Conservation (phyloP, 2,888 invertebrate species). For the Diplazon laetatorius region DNA sequence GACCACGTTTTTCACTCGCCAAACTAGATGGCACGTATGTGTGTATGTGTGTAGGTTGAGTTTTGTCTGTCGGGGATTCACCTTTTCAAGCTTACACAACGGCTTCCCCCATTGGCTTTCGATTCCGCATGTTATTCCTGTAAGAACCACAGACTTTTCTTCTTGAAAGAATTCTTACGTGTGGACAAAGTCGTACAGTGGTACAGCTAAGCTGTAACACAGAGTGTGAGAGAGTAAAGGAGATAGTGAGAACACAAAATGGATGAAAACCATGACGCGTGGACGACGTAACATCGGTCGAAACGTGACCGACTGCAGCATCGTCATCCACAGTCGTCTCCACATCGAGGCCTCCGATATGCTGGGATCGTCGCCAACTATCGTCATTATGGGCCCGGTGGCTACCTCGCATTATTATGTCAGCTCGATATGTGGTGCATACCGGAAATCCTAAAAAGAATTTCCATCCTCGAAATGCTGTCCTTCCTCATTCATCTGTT, state of each 20-base stretch:
- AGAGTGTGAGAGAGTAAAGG: constrained; percentile 15
- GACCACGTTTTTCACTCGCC: constrained; percentile 50
- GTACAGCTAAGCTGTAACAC: neutral
- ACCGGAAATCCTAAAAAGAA: constrained; percentile 73
- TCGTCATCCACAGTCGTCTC: neutral
- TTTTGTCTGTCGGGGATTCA: constrained; percentile 46
- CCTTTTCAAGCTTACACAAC: constrained; percentile 22
- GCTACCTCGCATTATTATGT: constrained; percentile 70
- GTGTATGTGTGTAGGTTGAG: constrained; percentile 16
- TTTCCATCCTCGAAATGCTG: too few relatives aligned
- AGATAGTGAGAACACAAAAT: neutral
- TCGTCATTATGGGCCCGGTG: constrained; percentile 72
- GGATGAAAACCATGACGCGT: neutral
- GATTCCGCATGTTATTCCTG: constrained; percentile 2
- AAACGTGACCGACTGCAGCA: constrained; percentile 13
- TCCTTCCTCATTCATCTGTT: too few relatives aligned
- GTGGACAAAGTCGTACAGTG: neutral
- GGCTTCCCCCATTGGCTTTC: constrained; percentile 1
- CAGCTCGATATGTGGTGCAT: constrained; percentile 67
- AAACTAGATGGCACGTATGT: constrained; percentile 4
- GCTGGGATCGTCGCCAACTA: constrained; percentile 75
- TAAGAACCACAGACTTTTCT: constrained; percentile 34
- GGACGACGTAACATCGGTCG: neutral
- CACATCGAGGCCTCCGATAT: neutral
- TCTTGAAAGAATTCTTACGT: constrained; percentile 29